phyloP scores from a whole-genome alignment of 2,888 invertebrate species.

The Venustoraphidia nigricollis region DNA sequence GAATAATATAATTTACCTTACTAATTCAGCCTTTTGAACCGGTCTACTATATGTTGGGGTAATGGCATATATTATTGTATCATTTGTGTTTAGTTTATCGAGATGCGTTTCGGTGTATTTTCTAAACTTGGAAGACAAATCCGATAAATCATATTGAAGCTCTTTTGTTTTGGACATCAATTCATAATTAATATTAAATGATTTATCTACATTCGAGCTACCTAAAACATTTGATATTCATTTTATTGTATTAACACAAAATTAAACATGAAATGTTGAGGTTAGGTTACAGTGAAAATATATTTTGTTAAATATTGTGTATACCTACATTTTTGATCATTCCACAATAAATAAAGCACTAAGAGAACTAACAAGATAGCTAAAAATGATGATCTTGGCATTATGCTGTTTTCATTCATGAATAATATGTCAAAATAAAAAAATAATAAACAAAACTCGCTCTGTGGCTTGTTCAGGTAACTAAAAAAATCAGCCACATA shows the following conservation, averaged over 20 bases:
- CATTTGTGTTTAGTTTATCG: constrained; percentile 24
- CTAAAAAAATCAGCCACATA: no score
- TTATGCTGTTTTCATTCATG: no score
- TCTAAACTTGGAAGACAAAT: neutral
- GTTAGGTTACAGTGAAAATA: neutral
- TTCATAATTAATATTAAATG: no score
- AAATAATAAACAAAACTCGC: no score
- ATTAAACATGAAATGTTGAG: neutral
- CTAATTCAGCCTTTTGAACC: constrained; percentile 88
- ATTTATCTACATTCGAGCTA: no score
- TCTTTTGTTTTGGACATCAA: constrained; percentile 1
- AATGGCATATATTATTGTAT: constrained; percentile 72
- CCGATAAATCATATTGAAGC: constrained; percentile 3
- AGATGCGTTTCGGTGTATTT: constrained; percentile 7
- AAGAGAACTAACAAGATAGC: neutral
- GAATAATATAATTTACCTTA: constrained; percentile 37
- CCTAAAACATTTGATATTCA: no score
- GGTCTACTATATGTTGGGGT: constrained; percentile 83
- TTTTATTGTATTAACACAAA: neutral
- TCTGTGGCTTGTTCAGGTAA: no score
- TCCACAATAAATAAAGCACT: constrained; percentile 3
- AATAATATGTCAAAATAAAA: no score
- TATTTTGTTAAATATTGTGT: neutral
- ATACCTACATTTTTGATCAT: constrained; percentile 1
- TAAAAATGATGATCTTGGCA: neutral